Percentiles rank a stretch among this genome's conserved stretches.
Evolutionary conservation across 2,797 vertebrate genomes (phyloP).

Genomic region (Phylloscopus collybita): DNA sequence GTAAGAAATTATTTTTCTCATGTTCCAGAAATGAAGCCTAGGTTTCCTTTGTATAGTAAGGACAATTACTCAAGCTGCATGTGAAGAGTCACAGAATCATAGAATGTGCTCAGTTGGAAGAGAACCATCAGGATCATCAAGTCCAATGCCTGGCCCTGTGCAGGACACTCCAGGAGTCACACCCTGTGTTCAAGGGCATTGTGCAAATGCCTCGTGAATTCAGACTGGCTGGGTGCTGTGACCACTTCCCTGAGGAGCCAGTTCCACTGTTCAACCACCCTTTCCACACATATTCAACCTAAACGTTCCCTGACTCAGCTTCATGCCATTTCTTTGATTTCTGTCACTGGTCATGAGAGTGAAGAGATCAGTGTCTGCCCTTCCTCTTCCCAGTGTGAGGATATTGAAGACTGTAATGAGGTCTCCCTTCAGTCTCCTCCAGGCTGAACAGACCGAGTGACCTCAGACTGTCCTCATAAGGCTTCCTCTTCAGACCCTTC

Average conservation of each 20-base stretch:
- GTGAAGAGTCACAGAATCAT: neutral
- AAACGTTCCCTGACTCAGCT: neutral
- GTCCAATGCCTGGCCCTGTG: neutral
- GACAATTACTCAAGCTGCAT: neutral
- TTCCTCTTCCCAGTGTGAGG: neutral
- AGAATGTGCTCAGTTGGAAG: neutral
- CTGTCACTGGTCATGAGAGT: neutral
- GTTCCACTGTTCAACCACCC: neutral
- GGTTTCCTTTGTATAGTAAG: neutral
- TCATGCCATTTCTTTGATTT: neutral
- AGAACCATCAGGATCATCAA: neutral
- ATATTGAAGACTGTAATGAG: neutral
- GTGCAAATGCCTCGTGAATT: neutral
- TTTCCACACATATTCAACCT: neutral
- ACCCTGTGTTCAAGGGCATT: rapidly evolving
- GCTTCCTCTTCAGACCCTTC: neutral
- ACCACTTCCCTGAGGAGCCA: neutral
- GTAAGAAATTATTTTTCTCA: neutral
- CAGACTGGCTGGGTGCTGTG: neutral
- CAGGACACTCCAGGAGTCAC: neutral
- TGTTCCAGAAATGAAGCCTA: neutral
- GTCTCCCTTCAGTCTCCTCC: neutral
- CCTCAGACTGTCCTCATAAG: neutral
- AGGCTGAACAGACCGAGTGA: neutral
- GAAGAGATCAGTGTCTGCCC: neutral